Evolutionary conservation across 2,888 invertebrate species (phyloP).

Genomic region (Drosophila phalerata): DNA sequence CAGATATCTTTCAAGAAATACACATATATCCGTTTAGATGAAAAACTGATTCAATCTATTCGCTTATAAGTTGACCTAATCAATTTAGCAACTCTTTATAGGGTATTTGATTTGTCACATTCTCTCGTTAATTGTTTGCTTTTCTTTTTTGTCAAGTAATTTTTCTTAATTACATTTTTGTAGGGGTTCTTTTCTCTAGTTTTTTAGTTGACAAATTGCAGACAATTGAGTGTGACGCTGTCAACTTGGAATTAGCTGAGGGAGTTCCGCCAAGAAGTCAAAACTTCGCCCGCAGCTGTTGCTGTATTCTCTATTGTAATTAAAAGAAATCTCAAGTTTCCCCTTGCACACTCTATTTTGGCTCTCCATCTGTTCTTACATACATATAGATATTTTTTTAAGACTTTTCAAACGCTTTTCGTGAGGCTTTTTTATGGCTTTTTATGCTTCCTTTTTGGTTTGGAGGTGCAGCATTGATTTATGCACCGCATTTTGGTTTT

Average conservation of each 20-base stretch:
- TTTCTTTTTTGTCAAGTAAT: conserved; percentile 2
- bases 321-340: conserved; percentile 57
- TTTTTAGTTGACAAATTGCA: conserved; percentile 59
- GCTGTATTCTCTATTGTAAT: conserved; percentile 40
- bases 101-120: conserved; percentile 10
- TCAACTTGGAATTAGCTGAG: conserved; percentile 38
- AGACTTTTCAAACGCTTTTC: conserved; percentile 54
- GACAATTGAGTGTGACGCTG: conserved; percentile 60
- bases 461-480: conserved; percentile 40
- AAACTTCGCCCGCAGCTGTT: conserved; percentile 58
- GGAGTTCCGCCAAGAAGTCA: conserved; percentile 11
- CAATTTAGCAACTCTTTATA: background rate
- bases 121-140: conserved; percentile 7
- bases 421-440: conserved; percentile 19
- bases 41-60: background rate
- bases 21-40: background rate
- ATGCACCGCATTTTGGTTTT: conserved; percentile 41
- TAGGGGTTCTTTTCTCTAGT: conserved; percentile 17
- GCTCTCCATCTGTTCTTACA: background rate
- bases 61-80: background rate
- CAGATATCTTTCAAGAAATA: no score
- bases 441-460: conserved; percentile 34
- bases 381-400: conserved; percentile 29
- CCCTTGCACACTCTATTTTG: background rate
- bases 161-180: conserved; percentile 22